Conservation (phyloP, 2,797 vertebrate species). For the Garrulus glandarius region DNA sequence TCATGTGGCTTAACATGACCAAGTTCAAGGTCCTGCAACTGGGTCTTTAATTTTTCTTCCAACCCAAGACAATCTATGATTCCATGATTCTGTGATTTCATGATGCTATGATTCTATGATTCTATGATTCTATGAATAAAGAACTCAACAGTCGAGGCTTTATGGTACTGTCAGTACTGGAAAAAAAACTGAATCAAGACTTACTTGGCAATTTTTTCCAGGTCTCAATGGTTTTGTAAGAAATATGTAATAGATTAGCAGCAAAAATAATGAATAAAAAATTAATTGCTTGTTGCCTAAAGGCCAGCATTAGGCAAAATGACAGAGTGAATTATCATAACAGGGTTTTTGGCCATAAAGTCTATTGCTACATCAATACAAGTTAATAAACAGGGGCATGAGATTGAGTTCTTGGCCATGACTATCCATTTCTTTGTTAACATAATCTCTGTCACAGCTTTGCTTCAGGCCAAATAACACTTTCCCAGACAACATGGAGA, state of each 20-base stretch:
- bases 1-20: neutral
- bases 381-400: neutral
- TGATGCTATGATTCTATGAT: neutral
- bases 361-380: neutral
- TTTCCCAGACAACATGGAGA: neutral
- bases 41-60: neutral
- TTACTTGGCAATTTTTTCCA: neutral
- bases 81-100: neutral
- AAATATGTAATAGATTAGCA: neutral
- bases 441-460: neutral
- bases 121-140: neutral
- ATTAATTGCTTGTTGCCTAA: neutral
- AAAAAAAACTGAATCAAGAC: neutral
- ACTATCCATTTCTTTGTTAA: neutral
- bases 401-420: neutral
- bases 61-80: neutral
- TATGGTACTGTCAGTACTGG: neutral
- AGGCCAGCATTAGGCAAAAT: neutral
- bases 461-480: neutral
- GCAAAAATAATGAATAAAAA: neutral
- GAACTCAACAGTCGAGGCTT: neutral
- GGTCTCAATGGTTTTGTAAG: neutral
- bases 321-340: neutral
- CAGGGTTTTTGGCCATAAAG: neutral
- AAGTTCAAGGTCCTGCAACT: no score